phyloP scores from a whole-genome alignment of 2,113 vertebrate species.

The Gallinago paraguaiae region DNA sequence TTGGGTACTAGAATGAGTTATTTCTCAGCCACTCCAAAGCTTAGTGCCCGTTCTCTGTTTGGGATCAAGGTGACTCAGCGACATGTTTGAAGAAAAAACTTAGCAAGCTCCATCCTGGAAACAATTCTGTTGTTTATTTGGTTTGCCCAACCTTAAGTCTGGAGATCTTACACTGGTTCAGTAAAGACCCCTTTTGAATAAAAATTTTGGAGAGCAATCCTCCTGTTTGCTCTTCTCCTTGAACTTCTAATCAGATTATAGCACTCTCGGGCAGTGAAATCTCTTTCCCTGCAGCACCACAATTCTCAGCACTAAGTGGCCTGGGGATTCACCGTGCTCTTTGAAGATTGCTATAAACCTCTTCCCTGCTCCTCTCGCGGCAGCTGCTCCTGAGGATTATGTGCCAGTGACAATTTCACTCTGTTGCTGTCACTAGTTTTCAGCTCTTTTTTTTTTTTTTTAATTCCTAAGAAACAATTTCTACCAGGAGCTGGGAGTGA shows the following conservation, averaged over 20 bases:
- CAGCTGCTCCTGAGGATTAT: conserved; percentile 40
- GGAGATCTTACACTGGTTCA: not conserved
- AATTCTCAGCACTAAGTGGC: not conserved
- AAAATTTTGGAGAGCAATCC: not conserved
- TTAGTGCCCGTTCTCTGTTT: not conserved
- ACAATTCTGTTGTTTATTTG: not conserved
- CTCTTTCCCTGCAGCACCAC: not conserved
- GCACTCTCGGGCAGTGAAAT: not conserved
- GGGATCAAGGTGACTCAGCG: not conserved
- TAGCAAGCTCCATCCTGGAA: not conserved
- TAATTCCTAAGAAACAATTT: not conserved
- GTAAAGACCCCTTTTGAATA: not conserved
- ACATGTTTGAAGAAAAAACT: not conserved
- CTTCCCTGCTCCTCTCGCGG: not conserved
- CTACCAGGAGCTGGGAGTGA: not conserved
- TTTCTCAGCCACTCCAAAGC: not conserved
- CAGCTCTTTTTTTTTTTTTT: not conserved
- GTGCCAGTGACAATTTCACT: conserved; percentile 3
- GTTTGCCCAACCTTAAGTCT: not conserved
- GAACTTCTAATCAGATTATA: conserved; percentile 25
- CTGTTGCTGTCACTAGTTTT: not conserved
- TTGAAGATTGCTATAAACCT: not conserved
- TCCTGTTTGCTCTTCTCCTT: not conserved
- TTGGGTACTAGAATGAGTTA: not conserved
- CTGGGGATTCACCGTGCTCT: not conserved